Percentiles rank a stretch among this genome's conserved stretches.
Conservation (phyloP, 2,113 vertebrate genomes). For the Riparia riparia region DNA sequence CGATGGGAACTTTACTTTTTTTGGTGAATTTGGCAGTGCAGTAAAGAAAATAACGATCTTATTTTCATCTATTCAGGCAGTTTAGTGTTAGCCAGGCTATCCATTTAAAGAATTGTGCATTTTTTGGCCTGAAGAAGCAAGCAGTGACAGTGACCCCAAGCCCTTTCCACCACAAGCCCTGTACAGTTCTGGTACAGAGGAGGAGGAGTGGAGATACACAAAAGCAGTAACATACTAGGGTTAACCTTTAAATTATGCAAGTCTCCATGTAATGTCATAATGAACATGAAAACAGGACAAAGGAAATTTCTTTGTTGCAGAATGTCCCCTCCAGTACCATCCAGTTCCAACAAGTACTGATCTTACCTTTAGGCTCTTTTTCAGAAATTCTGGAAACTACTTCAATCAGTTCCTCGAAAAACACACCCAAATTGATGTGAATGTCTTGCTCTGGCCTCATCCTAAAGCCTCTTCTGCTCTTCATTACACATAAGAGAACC, state of each 20-base stretch:
- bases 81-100: not conserved
- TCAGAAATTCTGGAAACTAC: not conserved
- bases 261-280: not conserved
- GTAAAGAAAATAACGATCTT: not conserved
- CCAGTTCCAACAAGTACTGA: not conserved
- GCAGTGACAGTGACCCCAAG: not conserved
- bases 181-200: not conserved
- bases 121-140: not conserved
- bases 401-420: not conserved
- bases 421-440: not conserved
- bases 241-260: not conserved
- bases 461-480: not conserved
- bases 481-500: not conserved
- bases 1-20: accelerated
- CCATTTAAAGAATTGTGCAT: not conserved
- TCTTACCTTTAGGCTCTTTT: not conserved
- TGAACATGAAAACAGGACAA: not conserved
- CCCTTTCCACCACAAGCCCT: not conserved
- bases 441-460: not conserved
- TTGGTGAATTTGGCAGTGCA: not conserved
- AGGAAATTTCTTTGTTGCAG: not conserved
- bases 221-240: not conserved
- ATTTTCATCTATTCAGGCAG: not conserved
- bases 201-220: not conserved
- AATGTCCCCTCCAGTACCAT: not conserved